Percentiles rank a stretch among this genome's conserved stretches.
Conservation (phyloP, 2,888 invertebrate species). For the Monochamus alternatus region DNA sequence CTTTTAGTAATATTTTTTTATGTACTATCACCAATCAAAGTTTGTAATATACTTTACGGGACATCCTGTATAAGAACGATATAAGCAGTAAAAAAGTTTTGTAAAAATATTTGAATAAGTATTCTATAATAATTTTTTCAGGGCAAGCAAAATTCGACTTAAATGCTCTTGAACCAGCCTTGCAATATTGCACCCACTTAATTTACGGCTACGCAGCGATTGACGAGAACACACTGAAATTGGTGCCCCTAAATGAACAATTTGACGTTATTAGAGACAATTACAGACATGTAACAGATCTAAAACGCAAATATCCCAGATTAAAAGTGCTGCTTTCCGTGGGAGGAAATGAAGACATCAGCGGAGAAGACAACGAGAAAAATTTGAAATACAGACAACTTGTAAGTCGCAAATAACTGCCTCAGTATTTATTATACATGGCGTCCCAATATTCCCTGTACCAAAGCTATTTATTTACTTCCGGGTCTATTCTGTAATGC, state of each 20-base stretch:
- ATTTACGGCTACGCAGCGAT: constrained; percentile 88
- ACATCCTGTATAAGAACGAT: too few species aligned
- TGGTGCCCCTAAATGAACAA: constrained; percentile 81
- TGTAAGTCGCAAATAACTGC: constrained; percentile 70
- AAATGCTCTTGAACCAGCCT: constrained; percentile 80
- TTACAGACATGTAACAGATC: constrained; percentile 80
- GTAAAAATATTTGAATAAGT: background rate
- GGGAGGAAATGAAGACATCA: constrained; percentile 83
- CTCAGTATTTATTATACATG: too few species aligned
- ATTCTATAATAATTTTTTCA: constrained; percentile 69
- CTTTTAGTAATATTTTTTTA: too few species aligned
- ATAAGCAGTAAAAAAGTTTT: too few species aligned
- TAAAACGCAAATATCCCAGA: constrained; percentile 80
- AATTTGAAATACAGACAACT: constrained; percentile 81
- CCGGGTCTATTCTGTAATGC: too few species aligned
- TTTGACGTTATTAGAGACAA: constrained; percentile 84
- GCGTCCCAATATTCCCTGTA: background rate
- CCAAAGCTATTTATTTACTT: too few species aligned
- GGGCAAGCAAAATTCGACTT: constrained; percentile 85
- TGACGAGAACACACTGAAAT: constrained; percentile 80
- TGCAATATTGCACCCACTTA: constrained; percentile 86
- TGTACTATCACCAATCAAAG: too few species aligned
- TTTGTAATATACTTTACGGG: too few species aligned
- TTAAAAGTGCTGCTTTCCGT: constrained; percentile 83
- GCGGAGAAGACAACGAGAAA: constrained; percentile 70